phyloP scores from a whole-genome alignment of 1,140 invertebrate genomes.

The Galendromus occidentalis region DNA sequence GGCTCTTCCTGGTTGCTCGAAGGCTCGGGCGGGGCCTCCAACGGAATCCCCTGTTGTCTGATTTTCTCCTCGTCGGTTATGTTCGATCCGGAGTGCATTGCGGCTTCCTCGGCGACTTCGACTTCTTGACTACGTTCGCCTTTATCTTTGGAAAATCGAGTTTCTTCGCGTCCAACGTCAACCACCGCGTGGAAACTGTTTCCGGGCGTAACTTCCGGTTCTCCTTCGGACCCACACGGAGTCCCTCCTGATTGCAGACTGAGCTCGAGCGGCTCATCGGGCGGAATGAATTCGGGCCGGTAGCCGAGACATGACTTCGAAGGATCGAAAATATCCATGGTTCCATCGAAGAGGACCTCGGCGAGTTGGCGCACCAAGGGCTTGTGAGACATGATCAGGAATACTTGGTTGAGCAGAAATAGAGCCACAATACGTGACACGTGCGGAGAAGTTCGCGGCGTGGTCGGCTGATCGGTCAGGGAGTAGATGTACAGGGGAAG shows the following conservation, averaged over 20 bases:
- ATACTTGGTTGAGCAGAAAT: conserved; percentile 82
- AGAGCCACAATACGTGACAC: conserved; percentile 72
- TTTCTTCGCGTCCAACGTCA: neutral
- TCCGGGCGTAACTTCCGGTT: neutral
- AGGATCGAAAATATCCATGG: conserved; percentile 19
- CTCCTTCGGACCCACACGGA: neutral
- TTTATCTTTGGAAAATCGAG: neutral
- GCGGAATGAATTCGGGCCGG: conserved; percentile 12
- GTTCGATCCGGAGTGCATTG: conserved; percentile 32
- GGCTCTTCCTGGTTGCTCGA: conserved; percentile 14
- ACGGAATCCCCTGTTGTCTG: conserved; percentile 8
- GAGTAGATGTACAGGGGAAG: conserved; percentile 89
- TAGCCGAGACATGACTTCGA: conserved; percentile 5
- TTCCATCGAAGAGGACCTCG: conserved; percentile 60
- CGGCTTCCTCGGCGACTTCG: neutral
- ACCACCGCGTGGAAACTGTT: neutral
- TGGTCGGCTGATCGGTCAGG: conserved; percentile 27
- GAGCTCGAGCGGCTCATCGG: neutral
- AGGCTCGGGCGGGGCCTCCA: conserved; percentile 7
- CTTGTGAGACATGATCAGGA: conserved; percentile 69
- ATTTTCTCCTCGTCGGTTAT: conserved; percentile 80
- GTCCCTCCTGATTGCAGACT: neutral
- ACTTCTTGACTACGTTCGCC: neutral
- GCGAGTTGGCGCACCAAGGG: conserved; percentile 70
- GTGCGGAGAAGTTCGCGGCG: conserved; percentile 31